Percentiles rank a stretch among this genome's conserved stretches.
Conservation (phyloP, 1,140 invertebrate species). For the Battus philenor region DNA sequence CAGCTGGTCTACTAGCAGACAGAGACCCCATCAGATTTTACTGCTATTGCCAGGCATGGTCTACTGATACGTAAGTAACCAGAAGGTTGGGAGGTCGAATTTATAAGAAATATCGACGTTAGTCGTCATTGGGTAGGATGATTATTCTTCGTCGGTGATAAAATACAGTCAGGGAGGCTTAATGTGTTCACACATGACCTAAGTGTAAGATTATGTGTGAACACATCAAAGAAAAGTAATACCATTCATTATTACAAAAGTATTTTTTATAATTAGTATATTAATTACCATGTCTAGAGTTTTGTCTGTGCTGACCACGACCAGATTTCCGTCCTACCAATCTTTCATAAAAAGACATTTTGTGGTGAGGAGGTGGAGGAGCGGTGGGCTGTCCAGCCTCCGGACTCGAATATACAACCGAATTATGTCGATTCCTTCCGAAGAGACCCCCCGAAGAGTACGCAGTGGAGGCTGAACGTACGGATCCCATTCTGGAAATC, state of each 20-base stretch:
- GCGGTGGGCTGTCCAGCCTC: constrained; percentile 78
- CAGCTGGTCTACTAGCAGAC: no score
- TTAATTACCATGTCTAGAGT: constrained; percentile 79
- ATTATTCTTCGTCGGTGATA: no score
- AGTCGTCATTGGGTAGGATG: no score
- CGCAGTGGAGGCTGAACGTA: constrained; percentile 87
- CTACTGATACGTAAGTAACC: no score
- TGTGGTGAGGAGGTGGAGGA: constrained; percentile 75
- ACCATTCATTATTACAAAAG: neutral
- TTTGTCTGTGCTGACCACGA: constrained; percentile 78
- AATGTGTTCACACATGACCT: no score
- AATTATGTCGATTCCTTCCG: constrained; percentile 81
- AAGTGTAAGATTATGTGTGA: no score
- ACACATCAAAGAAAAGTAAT: neutral
- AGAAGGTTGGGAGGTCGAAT: no score
- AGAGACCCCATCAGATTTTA: no score
- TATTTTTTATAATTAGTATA: neutral
- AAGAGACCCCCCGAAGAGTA: constrained; percentile 89
- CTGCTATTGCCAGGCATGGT: no score
- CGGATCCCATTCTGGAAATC: constrained; percentile 88
- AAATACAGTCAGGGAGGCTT: no score
- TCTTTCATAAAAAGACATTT: constrained; percentile 88
- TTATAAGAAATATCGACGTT: no score
- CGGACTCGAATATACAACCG: constrained; percentile 86
- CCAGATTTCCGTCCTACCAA: constrained; percentile 87